Evolutionary conservation across 92 coral and sea anemone species (phyloP).

Genomic region (Umimayanthus kanabou): DNA sequence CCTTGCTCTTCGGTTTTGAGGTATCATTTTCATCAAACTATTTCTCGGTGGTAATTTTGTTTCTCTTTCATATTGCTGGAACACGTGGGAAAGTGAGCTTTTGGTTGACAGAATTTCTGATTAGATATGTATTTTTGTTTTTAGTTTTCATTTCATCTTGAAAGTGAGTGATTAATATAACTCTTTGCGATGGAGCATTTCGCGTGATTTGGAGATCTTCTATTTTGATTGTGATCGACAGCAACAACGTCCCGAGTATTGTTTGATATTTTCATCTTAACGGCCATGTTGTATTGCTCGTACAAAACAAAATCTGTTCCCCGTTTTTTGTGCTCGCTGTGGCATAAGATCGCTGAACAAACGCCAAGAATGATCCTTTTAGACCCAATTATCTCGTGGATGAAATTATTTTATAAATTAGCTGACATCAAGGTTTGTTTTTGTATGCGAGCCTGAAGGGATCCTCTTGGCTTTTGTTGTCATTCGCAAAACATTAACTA

Average conservation of each 20-base stretch:
- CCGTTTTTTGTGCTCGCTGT: not conserved
- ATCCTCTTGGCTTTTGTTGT: conserved; percentile 18
- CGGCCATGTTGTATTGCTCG: conserved; percentile 30
- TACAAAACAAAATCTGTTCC: conserved; percentile 21
- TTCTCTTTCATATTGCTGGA: not conserved
- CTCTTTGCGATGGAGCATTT: conserved; percentile 28
- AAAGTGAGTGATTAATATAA: conserved; percentile 28
- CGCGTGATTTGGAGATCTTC: conserved; percentile 34
- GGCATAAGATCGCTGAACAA: not conserved
- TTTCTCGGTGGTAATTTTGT: not conserved
- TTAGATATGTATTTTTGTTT: not conserved
- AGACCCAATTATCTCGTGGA: conserved; percentile 26
- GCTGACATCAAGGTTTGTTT: conserved; percentile 22
- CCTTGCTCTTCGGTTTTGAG: not conserved
- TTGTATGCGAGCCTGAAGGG: conserved; percentile 15
- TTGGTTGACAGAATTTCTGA: not conserved
- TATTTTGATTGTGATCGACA: conserved; percentile 45
- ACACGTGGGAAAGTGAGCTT: conserved; percentile 23
- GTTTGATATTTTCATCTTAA: not conserved
- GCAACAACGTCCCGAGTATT: conserved; percentile 29
- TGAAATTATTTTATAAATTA: conserved; percentile 14
- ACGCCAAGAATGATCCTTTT: not conserved
- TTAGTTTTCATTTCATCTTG: conserved; percentile 23
- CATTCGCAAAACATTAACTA: conserved; percentile 25
- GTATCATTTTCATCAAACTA: not conserved